phyloP scores from a whole-genome alignment of 2,888 invertebrate genomes.

The Agrotis segetum region DNA sequence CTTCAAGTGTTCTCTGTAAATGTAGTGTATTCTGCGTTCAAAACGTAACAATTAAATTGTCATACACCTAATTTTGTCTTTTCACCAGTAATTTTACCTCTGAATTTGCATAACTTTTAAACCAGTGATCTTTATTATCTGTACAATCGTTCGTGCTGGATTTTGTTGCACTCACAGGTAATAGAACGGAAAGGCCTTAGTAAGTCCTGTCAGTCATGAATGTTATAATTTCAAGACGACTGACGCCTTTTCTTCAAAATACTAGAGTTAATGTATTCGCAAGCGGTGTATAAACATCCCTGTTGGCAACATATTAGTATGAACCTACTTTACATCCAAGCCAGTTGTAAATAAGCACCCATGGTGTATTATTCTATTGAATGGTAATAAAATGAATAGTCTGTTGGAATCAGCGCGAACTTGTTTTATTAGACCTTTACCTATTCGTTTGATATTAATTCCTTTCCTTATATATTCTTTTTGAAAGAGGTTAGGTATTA shows the following conservation, averaged over 20 bases:
- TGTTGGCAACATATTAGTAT: slow-evolving; percentile 72
- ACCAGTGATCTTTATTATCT: background rate
- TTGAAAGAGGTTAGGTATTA: slow-evolving; percentile 33
- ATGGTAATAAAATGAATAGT: slow-evolving; percentile 89
- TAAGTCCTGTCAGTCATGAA: slow-evolving; percentile 53
- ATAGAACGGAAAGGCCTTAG: background rate
- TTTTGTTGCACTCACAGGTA: slow-evolving; percentile 1
- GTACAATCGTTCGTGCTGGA: background rate
- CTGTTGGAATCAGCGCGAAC: slow-evolving; percentile 84
- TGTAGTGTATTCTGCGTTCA: slow-evolving; percentile 81
- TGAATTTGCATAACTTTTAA: background rate
- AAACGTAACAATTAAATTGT: slow-evolving; percentile 76
- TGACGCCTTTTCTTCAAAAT: slow-evolving; percentile 69
- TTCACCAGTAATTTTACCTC: slow-evolving; percentile 2
- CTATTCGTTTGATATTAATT: slow-evolving; percentile 7
- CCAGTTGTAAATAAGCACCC: slow-evolving; percentile 87
- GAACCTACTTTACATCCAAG: slow-evolving; percentile 67
- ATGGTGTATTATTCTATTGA: slow-evolving; percentile 85
- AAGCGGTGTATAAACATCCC: slow-evolving; percentile 74
- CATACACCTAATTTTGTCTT: slow-evolving; percentile 55
- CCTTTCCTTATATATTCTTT: slow-evolving; percentile 35
- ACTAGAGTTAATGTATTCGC: slow-evolving; percentile 76
- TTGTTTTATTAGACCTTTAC: slow-evolving; percentile 78
- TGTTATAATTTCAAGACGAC: slow-evolving; percentile 64
- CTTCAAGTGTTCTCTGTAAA: slow-evolving; percentile 77